These are phyloP conservation scores for Acipenser ruthenus DNA, from an alignment of 2,797 vertebrate genomes.

Conservation along the genomic window DNA sequence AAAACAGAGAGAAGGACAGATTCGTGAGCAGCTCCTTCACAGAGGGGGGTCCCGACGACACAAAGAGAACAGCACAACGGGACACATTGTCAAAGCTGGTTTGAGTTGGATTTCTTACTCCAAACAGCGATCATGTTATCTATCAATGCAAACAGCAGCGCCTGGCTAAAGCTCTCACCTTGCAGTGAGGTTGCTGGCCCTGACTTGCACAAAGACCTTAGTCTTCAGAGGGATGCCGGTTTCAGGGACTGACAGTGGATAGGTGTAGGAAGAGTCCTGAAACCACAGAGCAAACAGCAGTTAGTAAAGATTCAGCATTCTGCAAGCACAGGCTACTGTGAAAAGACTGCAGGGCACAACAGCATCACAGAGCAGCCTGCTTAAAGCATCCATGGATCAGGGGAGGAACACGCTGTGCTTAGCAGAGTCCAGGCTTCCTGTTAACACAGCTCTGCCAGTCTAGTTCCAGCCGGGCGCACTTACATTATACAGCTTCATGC, in stretches of 20 bases:
- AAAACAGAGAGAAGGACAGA: constrained; percentile 1
- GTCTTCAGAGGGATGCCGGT: constrained; percentile 47
- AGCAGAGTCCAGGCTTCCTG: too few species aligned
- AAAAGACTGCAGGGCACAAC: too few species aligned
- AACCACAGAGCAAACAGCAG: neutral
- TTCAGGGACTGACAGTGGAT: constrained; percentile 40
- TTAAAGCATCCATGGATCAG: too few species aligned
- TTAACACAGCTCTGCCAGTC: too few species aligned
- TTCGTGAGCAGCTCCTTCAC: too few species aligned
- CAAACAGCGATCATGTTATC: neutral
- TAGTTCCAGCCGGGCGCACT: constrained; percentile 22
- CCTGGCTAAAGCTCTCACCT: constrained; percentile 46
- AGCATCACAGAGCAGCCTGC: too few species aligned
- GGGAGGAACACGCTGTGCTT: too few species aligned
- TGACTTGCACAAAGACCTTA: constrained; percentile 56
- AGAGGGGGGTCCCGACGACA: neutral
- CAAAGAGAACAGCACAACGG: neutral
- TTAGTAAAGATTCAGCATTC: too few species aligned
- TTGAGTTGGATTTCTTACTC: neutral
- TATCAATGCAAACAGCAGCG: too few species aligned
- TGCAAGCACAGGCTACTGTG: too few species aligned
- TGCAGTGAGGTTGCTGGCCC: constrained; percentile 58
- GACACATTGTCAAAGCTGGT: neutral
- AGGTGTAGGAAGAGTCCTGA: constrained; percentile 43
- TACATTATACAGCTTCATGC: constrained; percentile 60